Evolutionary conservation across 2,888 invertebrate species (phyloP).

Genomic region (Drosophila helvetica): DNA sequence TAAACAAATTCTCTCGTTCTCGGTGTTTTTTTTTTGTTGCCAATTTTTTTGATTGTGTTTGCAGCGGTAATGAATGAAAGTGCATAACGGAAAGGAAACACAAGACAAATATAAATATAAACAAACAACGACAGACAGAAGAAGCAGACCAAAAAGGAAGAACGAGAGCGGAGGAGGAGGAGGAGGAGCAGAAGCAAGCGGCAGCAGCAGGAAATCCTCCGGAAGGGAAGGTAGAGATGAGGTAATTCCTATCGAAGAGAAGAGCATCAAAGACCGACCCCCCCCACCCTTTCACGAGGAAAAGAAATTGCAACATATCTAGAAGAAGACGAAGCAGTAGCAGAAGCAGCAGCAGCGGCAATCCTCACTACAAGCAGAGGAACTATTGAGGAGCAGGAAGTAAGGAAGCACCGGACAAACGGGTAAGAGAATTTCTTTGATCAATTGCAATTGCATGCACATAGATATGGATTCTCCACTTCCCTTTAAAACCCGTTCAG

Average conservation of each 20-base stretch:
- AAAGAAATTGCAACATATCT: neutral
- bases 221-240: neutral
- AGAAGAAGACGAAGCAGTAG: neutral
- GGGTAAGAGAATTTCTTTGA: neutral
- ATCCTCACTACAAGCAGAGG: neutral
- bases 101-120: slow-evolving; percentile 31
- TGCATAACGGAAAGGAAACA: neutral
- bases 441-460: neutral
- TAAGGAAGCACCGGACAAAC: neutral
- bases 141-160: neutral
- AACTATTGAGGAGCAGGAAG: neutral
- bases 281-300: neutral
- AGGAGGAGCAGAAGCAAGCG: neutral
- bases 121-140: slow-evolving; percentile 24
- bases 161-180: neutral
- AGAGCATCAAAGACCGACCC: neutral
- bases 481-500: neutral
- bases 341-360: neutral
- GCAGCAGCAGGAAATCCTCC: neutral
- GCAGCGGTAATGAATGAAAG: neutral
- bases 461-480: neutral
- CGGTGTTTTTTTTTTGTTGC: slow-evolving; percentile 6
- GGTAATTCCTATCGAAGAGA: neutral
- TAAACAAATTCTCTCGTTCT: neutral
- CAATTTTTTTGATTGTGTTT: slow-evolving; percentile 2